These are phyloP conservation scores for Oceanodroma tethys DNA, from an alignment of 2,113 vertebrate genomes.

Conservation along the genomic window DNA sequence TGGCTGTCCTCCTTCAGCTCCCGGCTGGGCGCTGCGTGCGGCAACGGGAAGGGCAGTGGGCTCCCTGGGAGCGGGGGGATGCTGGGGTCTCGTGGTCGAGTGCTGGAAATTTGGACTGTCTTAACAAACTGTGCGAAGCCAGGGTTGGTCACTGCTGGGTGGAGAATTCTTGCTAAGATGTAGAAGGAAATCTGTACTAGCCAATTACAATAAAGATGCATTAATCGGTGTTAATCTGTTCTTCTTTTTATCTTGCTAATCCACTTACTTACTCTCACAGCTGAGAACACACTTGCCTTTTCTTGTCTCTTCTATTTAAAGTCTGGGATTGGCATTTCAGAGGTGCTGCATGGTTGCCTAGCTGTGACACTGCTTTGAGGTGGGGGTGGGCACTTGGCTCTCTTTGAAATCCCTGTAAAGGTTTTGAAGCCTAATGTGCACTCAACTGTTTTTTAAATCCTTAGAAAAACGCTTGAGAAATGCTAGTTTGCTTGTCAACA, in stretches of 20 bases:
- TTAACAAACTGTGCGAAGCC: not conserved
- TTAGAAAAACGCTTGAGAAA: not conserved
- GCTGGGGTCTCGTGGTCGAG: fast-evolving
- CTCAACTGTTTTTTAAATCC: too few relatives aligned
- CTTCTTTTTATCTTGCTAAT: not conserved
- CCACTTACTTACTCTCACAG: not conserved
- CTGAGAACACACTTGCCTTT: not conserved
- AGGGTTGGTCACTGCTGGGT: not conserved
- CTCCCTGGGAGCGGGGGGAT: not conserved
- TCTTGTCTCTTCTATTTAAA: not conserved
- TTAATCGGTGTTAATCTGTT: not conserved
- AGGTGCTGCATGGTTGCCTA: not conserved
- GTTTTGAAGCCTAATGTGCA: fast-evolving
- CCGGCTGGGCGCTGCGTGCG: fast-evolving
- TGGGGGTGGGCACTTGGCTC: not conserved
- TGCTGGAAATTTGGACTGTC: not conserved
- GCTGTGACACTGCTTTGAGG: not conserved
- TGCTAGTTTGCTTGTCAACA: not conserved
- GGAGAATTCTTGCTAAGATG: not conserved
- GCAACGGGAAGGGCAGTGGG: fast-evolving
- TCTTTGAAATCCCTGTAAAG: not conserved
- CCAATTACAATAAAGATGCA: conserved; percentile 19
- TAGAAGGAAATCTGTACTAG: conserved; percentile 1
- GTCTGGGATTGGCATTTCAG: not conserved
- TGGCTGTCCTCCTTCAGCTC: fast-evolving